These are phyloP conservation scores for Halcyon leucocephala DNA, from an alignment of 2,797 vertebrate genomes.

Conservation along the genomic window DNA sequence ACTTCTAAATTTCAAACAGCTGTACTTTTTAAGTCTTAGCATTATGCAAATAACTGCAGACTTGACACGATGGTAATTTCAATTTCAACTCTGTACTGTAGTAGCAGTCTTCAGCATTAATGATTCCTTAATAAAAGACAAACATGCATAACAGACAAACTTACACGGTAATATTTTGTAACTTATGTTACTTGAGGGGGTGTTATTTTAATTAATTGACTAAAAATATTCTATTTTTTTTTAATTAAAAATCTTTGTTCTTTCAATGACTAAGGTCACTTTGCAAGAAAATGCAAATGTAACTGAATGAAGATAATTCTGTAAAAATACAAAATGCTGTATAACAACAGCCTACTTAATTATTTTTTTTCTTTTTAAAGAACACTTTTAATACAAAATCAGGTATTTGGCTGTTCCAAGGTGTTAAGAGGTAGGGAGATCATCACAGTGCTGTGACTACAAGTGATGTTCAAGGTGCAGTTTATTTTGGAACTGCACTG, in stretches of 20 bases:
- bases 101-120: background rate
- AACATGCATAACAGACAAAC: background rate
- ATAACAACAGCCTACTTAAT: background rate
- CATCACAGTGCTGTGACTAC: background rate
- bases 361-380: too few relatives aligned
- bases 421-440: background rate
- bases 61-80: background rate
- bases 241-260: background rate
- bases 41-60: background rate
- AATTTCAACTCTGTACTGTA: background rate
- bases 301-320: background rate
- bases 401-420: background rate
- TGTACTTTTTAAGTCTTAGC: background rate
- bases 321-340: constrained; percentile 7
- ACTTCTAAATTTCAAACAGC: background rate
- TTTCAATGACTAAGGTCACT: background rate
- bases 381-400: background rate
- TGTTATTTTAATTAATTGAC: background rate
- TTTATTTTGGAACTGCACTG: background rate
- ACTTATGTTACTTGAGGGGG: background rate
- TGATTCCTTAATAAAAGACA: background rate
- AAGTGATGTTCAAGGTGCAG: background rate
- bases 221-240: background rate
- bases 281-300: constrained; percentile 22
- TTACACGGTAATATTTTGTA: background rate